Evolutionary conservation across 1,140 invertebrate species (phyloP).

Genomic region (Metopolophium dirhodum): DNA sequence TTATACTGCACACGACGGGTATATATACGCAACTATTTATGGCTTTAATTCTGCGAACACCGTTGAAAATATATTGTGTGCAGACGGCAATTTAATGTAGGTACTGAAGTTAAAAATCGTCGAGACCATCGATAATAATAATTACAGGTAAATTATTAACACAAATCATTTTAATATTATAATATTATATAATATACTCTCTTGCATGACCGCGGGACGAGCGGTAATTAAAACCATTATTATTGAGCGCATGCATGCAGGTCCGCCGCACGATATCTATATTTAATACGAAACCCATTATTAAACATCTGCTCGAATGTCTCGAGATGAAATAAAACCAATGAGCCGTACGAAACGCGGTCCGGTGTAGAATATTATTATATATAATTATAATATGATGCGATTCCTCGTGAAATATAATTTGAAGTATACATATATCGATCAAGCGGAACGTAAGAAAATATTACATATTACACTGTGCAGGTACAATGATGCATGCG

Average conservation of each 20-base stretch:
- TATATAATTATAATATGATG: background rate
- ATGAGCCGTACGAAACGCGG: background rate
- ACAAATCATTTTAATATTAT: constrained; percentile 5
- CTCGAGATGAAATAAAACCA: constrained; percentile 3
- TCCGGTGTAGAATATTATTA: background rate
- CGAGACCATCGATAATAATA: background rate
- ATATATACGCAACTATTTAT: too few relatives aligned
- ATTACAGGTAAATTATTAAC: background rate
- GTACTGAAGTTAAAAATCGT: background rate
- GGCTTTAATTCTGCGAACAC: background rate
- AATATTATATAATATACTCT: background rate
- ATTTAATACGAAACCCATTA: background rate
- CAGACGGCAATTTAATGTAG: background rate
- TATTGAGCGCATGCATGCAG: background rate
- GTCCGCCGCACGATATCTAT: background rate
- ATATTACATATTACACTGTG: background rate
- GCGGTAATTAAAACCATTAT: background rate
- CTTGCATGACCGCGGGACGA: background rate
- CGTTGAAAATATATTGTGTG: background rate
- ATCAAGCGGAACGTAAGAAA: background rate
- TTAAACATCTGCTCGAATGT: background rate
- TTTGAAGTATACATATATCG: background rate
- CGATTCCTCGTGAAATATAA: constrained; percentile 20
- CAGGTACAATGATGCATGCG: background rate
- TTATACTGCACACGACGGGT: background rate